A percentile compares a stretch with the other conserved stretches of the same genome.
Evolutionary conservation across 2,113 vertebrate species (phyloP).

Genomic region (Actenoides hombroni): DNA sequence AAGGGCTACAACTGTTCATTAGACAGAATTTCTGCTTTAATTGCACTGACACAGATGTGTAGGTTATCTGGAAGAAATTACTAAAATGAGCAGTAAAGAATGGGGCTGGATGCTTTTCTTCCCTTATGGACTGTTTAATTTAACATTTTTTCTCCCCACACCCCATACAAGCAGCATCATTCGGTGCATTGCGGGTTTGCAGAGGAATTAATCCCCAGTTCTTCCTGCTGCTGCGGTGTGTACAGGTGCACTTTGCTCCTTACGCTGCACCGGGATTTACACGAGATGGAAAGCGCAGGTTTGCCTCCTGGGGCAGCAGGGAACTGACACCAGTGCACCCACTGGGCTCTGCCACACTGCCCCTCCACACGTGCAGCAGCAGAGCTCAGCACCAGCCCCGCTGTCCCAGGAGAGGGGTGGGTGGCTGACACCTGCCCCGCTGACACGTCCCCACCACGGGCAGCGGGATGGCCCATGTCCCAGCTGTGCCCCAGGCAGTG

Average conservation of each 20-base stretch:
- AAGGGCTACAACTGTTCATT: conserved; percentile 67
- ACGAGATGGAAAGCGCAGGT: accelerated
- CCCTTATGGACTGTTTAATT: not conserved
- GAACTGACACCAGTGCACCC: accelerated
- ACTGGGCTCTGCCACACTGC: not conserved
- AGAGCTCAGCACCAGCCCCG: not conserved
- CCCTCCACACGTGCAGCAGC: not conserved
- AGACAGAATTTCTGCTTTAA: conserved; percentile 63
- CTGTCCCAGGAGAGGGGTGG: accelerated
- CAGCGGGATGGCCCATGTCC: no score
- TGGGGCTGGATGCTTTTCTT: not conserved
- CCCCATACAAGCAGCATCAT: not conserved
- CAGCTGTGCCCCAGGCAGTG: accelerated
- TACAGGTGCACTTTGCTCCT: not conserved
- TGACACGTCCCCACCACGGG: no score
- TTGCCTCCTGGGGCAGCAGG: not conserved
- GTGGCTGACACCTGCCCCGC: not conserved
- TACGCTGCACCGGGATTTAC: accelerated
- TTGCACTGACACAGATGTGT: conserved; percentile 57
- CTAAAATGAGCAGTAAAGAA: not conserved
- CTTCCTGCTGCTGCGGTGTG: accelerated
- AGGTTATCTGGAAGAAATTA: conserved; percentile 65
- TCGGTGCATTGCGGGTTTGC: accelerated
- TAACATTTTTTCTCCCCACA: not conserved
- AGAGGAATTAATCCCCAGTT: not conserved